phyloP scores from a whole-genome alignment of 2,888 invertebrate genomes.

The Chymomyza amoena region DNA sequence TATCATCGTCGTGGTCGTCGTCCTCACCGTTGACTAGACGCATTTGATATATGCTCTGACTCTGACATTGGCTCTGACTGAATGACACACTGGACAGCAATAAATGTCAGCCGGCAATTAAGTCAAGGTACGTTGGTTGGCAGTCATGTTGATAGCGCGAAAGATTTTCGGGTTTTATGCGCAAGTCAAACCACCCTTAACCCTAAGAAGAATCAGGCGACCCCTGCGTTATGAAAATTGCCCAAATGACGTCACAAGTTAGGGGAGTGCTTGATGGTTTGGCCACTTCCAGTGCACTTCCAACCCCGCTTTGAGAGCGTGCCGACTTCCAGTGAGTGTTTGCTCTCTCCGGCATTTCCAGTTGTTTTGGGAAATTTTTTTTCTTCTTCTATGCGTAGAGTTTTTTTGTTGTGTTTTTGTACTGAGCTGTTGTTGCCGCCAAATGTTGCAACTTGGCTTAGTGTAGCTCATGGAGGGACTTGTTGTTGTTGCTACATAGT shows the following conservation, averaged over 20 bases:
- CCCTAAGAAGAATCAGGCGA: neutral
- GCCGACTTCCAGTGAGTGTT: neutral
- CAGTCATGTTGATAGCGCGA: constrained; percentile 2
- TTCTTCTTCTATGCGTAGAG: neutral
- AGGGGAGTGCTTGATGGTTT: constrained; percentile 32
- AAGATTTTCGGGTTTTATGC: neutral
- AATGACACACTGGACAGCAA: constrained; percentile 54
- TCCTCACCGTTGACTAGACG: constrained; percentile 14
- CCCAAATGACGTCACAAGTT: constrained; percentile 48
- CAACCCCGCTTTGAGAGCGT: constrained; percentile 30
- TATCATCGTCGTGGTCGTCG: constrained; percentile 10
- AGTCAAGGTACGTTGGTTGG: constrained; percentile 36
- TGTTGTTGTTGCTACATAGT: constrained; percentile 11
- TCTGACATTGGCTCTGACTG: constrained; percentile 18
- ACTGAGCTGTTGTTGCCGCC: constrained; percentile 12
- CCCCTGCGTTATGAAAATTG: constrained; percentile 4
- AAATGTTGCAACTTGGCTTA: neutral
- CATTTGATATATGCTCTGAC: constrained; percentile 11
- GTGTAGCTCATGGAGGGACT: constrained; percentile 12
- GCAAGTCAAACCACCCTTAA: constrained; percentile 10
- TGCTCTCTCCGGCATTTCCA: constrained; percentile 13
- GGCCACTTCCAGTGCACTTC: constrained; percentile 6
- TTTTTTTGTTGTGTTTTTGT: constrained; percentile 33
- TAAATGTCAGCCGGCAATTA: constrained; percentile 64
- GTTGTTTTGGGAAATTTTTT: constrained; percentile 55